These are phyloP conservation scores for Paramormyrops hopkinsi DNA, from an alignment of 2,797 vertebrate genomes.

Conservation along the genomic window DNA sequence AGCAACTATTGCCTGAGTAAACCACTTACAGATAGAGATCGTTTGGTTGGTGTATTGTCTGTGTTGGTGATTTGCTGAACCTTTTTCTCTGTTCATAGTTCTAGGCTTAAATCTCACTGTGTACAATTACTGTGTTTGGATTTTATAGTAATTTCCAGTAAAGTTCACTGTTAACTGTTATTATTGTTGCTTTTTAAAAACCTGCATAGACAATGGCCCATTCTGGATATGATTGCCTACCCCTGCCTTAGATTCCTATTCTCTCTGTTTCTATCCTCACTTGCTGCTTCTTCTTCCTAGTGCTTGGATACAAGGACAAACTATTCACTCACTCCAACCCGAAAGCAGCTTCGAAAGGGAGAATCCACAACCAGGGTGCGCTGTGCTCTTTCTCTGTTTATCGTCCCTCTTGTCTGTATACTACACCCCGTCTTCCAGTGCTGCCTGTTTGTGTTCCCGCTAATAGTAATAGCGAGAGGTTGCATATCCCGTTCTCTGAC, in stretches of 20 bases:
- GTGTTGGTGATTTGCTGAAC: not conserved
- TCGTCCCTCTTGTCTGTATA: not conserved
- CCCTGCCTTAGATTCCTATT: not conserved
- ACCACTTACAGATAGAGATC: not conserved
- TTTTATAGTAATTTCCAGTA: not conserved
- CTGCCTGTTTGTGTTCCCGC: not conserved
- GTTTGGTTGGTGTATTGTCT: not conserved
- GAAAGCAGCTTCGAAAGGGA: constrained; percentile 83
- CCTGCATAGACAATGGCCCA: not conserved
- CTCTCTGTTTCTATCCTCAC: constrained; percentile 44
- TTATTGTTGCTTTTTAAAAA: not conserved
- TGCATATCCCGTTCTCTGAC: not conserved
- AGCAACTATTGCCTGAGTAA: not conserved
- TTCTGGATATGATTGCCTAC: not conserved
- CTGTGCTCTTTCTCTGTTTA: constrained; percentile 39
- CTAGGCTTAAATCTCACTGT: not conserved
- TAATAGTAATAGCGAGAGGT: not conserved
- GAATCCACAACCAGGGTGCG: constrained; percentile 84
- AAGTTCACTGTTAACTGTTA: not conserved
- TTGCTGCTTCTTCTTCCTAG: constrained; percentile 56
- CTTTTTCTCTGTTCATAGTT: not conserved
- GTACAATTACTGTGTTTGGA: not conserved
- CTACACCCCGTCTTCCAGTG: not conserved
- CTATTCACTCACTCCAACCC: constrained; percentile 88
- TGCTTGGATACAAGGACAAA: constrained; percentile 94